phyloP scores from a whole-genome alignment of 2,797 vertebrate species.

The Propithecus deckenii region DNA sequence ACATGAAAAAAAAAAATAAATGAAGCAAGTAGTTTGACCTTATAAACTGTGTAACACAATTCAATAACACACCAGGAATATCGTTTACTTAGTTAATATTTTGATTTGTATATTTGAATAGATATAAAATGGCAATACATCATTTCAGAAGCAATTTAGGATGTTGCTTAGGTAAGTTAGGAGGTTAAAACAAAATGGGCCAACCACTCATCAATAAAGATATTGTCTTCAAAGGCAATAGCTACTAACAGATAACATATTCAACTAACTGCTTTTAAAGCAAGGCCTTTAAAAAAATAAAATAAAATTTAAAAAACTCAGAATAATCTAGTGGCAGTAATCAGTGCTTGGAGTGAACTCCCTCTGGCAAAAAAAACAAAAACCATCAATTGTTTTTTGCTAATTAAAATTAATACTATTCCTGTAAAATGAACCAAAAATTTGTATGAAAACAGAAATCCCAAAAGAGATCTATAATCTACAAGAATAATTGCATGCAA shows the following conservation, averaged over 20 bases:
- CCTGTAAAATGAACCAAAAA: conserved; percentile 88
- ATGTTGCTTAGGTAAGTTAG: conserved; percentile 76
- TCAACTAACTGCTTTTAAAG: conserved; percentile 84
- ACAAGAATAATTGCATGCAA: conserved; percentile 90
- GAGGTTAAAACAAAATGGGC: conserved; percentile 78
- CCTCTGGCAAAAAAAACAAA: conserved; percentile 85
- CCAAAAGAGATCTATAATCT: conserved; percentile 92
- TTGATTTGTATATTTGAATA: conserved; percentile 82
- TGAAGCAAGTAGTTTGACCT: conserved; percentile 79
- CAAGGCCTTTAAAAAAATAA: conserved; percentile 78
- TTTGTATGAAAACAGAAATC: conserved; percentile 89
- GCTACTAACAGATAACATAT: conserved; percentile 76
- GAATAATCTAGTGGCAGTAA: conserved; percentile 83
- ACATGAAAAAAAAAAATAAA: not conserved
- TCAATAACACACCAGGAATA: conserved; percentile 70
- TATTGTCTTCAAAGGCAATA: conserved; percentile 78
- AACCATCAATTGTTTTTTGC: conserved; percentile 90
- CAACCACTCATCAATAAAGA: conserved; percentile 75
- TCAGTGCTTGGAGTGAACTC: conserved; percentile 86
- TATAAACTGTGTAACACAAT: conserved; percentile 72
- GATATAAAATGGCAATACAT: conserved; percentile 80
- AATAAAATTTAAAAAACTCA: conserved; percentile 66
- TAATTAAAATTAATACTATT: conserved; percentile 94
- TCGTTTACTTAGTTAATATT: conserved; percentile 78
- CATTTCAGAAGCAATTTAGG: conserved; percentile 77